Percentiles rank a stretch among this genome's conserved stretches.
Conservation (phyloP, 1,140 invertebrate genomes). For the Artemia franciscana region DNA sequence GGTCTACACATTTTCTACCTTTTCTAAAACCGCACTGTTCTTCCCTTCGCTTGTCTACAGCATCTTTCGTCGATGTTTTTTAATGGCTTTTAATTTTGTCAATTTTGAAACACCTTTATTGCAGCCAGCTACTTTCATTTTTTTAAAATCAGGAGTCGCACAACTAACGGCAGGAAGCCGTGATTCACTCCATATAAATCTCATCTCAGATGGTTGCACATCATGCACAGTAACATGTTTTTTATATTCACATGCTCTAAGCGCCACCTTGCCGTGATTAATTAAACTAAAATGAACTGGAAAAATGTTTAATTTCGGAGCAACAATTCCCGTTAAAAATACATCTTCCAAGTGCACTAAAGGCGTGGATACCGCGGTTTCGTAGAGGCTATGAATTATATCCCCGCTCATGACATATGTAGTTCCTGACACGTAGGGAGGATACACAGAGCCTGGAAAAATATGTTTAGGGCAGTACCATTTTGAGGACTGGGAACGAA, state of each 20-base stretch:
- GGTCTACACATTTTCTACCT: too few species aligned
- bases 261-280: background rate
- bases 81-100: too few species aligned
- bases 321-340: slow-evolving; percentile 45
- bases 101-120: too few species aligned
- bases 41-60: too few species aligned
- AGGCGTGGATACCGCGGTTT: slow-evolving; percentile 28
- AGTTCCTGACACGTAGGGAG: slow-evolving; percentile 59
- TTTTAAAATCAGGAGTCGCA: background rate
- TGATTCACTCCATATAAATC: background rate
- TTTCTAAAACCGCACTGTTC: too few species aligned
- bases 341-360: slow-evolving; percentile 40
- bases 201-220: background rate
- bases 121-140: background rate
- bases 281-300: background rate
- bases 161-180: background rate
- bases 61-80: too few species aligned
- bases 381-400: slow-evolving; percentile 37
- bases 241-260: background rate
- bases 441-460: slow-evolving; percentile 43
- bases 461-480: slow-evolving; percentile 55
- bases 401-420: slow-evolving; percentile 53
- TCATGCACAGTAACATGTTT: background rate
- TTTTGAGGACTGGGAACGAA: slow-evolving; percentile 42
- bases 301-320: slow-evolving; percentile 16